Conservation (phyloP, 2,888 invertebrate genomes). For the Acheta domesticus region DNA sequence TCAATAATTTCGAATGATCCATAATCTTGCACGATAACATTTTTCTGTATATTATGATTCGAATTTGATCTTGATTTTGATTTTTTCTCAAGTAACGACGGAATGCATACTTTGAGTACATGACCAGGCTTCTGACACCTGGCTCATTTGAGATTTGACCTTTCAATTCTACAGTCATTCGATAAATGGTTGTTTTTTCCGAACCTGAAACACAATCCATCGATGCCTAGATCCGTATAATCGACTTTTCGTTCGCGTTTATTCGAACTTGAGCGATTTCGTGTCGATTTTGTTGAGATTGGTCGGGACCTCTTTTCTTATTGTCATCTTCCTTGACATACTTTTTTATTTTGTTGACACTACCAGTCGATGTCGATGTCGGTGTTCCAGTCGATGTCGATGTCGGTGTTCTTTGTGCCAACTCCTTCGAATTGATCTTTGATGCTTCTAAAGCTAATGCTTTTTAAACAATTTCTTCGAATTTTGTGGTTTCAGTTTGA, state of each 20-base stretch:
- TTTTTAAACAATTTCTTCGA: constrained; percentile 5
- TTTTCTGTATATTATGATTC: not conserved
- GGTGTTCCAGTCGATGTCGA: too few species aligned
- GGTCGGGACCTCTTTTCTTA: too few species aligned
- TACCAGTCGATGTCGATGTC: too few species aligned
- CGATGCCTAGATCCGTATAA: not conserved
- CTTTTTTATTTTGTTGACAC: not conserved
- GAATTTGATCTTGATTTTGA: not conserved
- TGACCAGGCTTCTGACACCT: not conserved
- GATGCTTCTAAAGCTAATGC: not conserved
- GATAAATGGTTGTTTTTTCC: not conserved
- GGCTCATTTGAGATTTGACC: not conserved
- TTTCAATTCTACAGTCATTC: not conserved
- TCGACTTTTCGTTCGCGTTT: too few species aligned
- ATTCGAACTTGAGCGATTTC: not conserved
- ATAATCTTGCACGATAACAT: not conserved
- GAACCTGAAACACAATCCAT: not conserved
- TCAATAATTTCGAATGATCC: not conserved
- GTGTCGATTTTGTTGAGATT: not conserved
- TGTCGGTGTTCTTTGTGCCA: not conserved
- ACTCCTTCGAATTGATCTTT: not conserved
- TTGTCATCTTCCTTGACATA: not conserved
- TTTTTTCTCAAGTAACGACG: not conserved
- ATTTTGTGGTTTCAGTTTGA: not conserved
- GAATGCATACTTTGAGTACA: not conserved